A percentile compares a stretch with the other conserved stretches of the same genome.
These are phyloP conservation scores for Hetaerina titia DNA, from an alignment of 2,888 invertebrate genomes.

Conservation along the genomic window DNA sequence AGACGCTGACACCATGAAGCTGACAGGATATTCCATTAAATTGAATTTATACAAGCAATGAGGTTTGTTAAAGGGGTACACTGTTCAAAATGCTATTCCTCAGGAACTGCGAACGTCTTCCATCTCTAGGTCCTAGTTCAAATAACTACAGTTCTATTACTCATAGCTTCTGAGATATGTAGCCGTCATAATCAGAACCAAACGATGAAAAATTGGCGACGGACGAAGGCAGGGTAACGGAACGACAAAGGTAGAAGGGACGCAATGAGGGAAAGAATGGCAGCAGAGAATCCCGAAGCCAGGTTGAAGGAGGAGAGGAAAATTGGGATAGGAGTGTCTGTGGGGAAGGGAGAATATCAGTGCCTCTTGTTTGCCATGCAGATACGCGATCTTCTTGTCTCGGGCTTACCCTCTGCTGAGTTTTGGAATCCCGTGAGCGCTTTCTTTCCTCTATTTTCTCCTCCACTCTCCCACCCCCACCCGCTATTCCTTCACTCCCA, in stretches of 20 bases:
- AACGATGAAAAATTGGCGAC: too few relatives aligned
- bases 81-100: too few relatives aligned
- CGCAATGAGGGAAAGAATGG: background rate
- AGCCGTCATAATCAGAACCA: too few relatives aligned
- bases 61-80: too few relatives aligned
- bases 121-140: too few relatives aligned
- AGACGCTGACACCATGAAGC: too few relatives aligned
- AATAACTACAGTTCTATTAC: too few relatives aligned
- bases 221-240: background rate
- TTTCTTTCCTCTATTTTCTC: background rate
- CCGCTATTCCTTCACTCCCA: background rate
- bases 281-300: background rate
- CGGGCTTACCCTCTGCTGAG: constrained; percentile 62
- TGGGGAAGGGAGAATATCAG: constrained; percentile 12
- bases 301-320: background rate
- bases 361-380: constrained; percentile 63
- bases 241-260: background rate
- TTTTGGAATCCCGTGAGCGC: constrained; percentile 65
- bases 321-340: background rate
- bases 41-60: too few relatives aligned
- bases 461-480: background rate
- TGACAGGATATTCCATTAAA: too few relatives aligned
- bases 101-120: too few relatives aligned
- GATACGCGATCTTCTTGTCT: constrained; percentile 63
- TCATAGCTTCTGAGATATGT: too few relatives aligned